These are phyloP conservation scores for Zingel zingel DNA, from an alignment of 2,113 vertebrate genomes.

Conservation along the genomic window DNA sequence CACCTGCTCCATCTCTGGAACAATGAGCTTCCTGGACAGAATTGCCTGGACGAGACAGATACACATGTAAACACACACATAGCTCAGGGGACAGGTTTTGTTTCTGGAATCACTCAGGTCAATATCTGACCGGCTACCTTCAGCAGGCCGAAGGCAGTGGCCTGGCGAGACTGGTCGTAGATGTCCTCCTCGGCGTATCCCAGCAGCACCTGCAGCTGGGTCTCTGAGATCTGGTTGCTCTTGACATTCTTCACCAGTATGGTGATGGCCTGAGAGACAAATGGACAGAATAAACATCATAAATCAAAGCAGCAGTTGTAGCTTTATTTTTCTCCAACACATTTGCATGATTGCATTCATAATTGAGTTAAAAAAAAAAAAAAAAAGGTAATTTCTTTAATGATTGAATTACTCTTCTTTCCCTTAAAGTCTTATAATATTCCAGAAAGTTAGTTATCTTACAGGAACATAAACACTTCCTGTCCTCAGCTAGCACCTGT, in stretches of 20 bases:
- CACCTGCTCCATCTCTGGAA: constrained; percentile 95
- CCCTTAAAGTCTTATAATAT: not conserved
- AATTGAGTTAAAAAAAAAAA: not conserved
- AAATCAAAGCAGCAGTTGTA: not conserved
- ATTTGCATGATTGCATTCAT: not conserved
- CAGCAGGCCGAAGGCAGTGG: constrained; percentile 95
- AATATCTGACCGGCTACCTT: constrained; percentile 83
- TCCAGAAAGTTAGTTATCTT: not conserved
- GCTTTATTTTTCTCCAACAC: not conserved
- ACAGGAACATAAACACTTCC: not conserved
- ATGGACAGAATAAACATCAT: constrained; percentile 17
- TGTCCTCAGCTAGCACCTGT: not conserved
- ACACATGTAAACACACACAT: not conserved
- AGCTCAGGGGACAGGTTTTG: no score
- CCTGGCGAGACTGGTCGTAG: constrained; percentile 93
- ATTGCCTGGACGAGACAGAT: constrained; percentile 86
- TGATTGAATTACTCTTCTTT: not conserved
- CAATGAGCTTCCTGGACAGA: constrained; percentile 92
- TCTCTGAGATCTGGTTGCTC: constrained; percentile 87
- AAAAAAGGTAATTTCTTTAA: no score
- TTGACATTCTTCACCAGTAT: constrained; percentile 90
- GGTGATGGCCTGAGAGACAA: constrained; percentile 89
- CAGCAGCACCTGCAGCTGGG: constrained; percentile 94
- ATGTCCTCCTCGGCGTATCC: constrained; percentile 98
- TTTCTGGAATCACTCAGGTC: no score